Conservation (phyloP, 2,888 invertebrate genomes). For the Crepidodera aurea region DNA sequence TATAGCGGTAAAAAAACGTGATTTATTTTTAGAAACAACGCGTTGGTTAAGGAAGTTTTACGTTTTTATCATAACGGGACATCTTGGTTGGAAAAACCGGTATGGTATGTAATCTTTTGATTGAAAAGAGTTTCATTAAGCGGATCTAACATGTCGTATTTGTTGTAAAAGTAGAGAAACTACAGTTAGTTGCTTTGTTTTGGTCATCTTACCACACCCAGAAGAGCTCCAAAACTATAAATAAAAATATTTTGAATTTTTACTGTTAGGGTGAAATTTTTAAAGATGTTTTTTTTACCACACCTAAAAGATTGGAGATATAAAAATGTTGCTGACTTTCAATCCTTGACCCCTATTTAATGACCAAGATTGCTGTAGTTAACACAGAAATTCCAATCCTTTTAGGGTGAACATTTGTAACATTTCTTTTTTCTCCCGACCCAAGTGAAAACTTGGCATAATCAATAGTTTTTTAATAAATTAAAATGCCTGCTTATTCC, state of each 20-base stretch:
- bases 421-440: no score
- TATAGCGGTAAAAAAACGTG: constrained; percentile 1
- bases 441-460: no score
- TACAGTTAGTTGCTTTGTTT: constrained; percentile 3
- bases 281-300: no score
- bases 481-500: no score
- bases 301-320: no score
- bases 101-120: constrained; percentile 17
- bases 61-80: constrained; percentile 39
- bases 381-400: no score
- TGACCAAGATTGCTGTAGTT: no score
- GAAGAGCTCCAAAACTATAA: neutral
- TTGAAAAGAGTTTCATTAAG: neutral
- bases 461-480: no score
- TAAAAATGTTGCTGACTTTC: no score
- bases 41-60: constrained; percentile 31
- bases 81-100: constrained; percentile 29
- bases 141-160: neutral
- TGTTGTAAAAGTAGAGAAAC: constrained; percentile 8
- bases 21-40: constrained; percentile 42
- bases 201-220: constrained; percentile 19
- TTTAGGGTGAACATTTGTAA: no score
- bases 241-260: neutral
- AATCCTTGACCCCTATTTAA: no score
- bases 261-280: no score